Base-by-base conservation (phyloP, 2,888 invertebrate species). In the Achlya flavicornis region DNA sequence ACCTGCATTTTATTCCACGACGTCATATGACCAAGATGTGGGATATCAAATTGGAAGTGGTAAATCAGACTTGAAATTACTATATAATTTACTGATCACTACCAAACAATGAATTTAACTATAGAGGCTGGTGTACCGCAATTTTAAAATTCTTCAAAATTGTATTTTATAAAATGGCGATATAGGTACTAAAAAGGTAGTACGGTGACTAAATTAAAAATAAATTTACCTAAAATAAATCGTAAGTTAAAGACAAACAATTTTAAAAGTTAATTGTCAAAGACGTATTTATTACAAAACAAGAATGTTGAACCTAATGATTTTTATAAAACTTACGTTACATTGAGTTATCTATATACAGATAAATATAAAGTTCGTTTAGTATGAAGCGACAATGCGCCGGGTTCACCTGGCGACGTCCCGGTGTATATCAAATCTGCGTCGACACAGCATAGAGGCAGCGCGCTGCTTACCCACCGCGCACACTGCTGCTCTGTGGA, bases 371-470 rank as follows among this genome's bases (percentile, higher is more conserved):
- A 69, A 65, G 67, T 73, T 66, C 64, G 48, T 66, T 70, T 67
- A 67, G n/a, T 46, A 46, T 46, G 63, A 66, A 70, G 74, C 69
- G 69, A 66, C 76, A 76, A 80, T 80, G 83, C 81, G 78, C 78
- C 86, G 90, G 86, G 86, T 79, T 93, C 91, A 96, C 96, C 96
- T 95, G 91, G 95, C 95, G 89, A 95, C 95, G 94, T 96, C 95
- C 90, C 95, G 94, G 87, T 95, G 95, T 87, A 95, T 95, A 87
- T 95, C 94, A 89, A 95, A 95, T 92, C 95, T 94, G 94, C 95
- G 94, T 93, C 95, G 88, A 87, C 86, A 90, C 91, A 88, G 91
- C 94, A 94, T 93, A 92, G 91, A 91, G 85, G 88, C 91, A 84
- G 90, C 86, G 86, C 85, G 82, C 76, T 83, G 84, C 84, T 83